phyloP scores from a whole-genome alignment of 2,888 invertebrate species.

The Chrysomela aeneicollis region DNA sequence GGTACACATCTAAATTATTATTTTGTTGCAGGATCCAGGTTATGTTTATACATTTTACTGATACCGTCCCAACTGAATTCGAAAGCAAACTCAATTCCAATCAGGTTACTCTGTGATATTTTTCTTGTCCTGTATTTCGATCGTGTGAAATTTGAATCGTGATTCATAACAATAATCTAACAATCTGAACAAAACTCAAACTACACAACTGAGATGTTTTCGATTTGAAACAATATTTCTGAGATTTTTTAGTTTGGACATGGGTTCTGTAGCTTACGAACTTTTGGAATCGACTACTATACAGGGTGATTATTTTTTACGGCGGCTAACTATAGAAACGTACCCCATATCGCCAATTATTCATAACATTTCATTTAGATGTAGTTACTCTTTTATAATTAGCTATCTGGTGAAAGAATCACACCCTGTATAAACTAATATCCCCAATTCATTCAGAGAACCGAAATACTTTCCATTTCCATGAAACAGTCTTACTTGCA shows the following conservation, averaged over 20 bases:
- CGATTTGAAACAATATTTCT: no score
- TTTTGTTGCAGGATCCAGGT: conserved; percentile 48
- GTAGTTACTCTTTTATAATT: neutral
- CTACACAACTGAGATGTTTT: no score
- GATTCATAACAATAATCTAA: no score
- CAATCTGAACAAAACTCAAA: no score
- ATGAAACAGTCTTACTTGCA: conserved; percentile 27
- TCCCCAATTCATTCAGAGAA: neutral
- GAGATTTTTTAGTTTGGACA: neutral
- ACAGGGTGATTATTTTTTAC: no score
- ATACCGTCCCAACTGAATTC: conserved; percentile 29
- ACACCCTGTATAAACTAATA: neutral
- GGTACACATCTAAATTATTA: conserved; percentile 25
- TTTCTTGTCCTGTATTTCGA: neutral
- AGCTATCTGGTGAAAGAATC: no score
- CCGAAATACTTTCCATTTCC: no score
- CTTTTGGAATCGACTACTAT: no score
- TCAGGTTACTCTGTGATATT: conserved; percentile 29
- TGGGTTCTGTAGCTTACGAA: no score
- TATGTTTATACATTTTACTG: conserved; percentile 56
- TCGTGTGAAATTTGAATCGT: no score
- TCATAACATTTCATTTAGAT: no score
- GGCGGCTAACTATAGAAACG: conserved; percentile 1
- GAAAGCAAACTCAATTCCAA: conserved; percentile 12
- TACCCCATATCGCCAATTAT: conserved; percentile 21